Percentiles rank a stretch among this genome's conserved stretches.
phyloP scores from a whole-genome alignment of 2,797 vertebrate genomes.

The Notoglanidium macrostoma region DNA sequence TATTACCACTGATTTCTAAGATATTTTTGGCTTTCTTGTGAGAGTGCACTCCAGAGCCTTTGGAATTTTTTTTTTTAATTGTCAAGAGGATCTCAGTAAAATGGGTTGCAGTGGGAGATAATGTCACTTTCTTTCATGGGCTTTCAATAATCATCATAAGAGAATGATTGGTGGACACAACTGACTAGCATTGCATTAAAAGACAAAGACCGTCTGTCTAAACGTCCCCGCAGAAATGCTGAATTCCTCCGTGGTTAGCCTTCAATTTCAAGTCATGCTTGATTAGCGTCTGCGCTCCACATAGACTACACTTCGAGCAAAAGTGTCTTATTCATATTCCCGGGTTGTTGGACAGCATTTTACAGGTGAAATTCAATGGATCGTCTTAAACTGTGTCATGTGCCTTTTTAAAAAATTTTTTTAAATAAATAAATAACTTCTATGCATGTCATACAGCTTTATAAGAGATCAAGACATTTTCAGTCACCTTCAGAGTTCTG shows the following conservation, averaged over 20 bases:
- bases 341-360: background rate
- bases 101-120: conserved; percentile 48
- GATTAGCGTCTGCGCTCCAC: conserved; percentile 50
- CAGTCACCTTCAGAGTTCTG: background rate
- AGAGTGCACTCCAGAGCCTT: conserved; percentile 37
- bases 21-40: conserved; percentile 37
- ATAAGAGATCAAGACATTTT: background rate
- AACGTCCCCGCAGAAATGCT: conserved; percentile 44
- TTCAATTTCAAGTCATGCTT: conserved; percentile 52
- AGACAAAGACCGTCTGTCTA: conserved; percentile 55
- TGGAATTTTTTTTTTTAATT: background rate
- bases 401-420: background rate
- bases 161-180: conserved; percentile 52
- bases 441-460: background rate
- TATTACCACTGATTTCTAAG: conserved; percentile 26
- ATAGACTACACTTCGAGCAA: background rate
- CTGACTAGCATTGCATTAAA: conserved; percentile 51
- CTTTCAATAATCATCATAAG: conserved; percentile 49
- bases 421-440: background rate
- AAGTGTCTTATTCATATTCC: conserved; percentile 15
- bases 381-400: background rate
- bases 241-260: conserved; percentile 55
- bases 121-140: conserved; percentile 51
- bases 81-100: conserved; percentile 55
- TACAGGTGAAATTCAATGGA: background rate